Conservation (phyloP, 1,140 invertebrate species). For the Rhyzopertha dominica region DNA sequence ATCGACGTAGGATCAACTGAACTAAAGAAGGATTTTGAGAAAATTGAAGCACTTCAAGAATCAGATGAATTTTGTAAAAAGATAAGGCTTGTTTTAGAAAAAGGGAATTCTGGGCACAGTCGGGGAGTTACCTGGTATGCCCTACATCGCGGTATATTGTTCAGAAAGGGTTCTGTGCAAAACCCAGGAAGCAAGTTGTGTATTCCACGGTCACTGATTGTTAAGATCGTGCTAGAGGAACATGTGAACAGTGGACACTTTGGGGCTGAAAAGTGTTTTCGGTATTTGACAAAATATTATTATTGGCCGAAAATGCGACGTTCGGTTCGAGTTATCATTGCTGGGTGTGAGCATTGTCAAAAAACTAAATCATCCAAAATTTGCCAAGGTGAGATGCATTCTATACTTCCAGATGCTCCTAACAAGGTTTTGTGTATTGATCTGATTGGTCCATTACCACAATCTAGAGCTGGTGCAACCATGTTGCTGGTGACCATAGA, state of each 20-base stretch:
- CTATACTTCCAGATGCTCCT: slow-evolving; percentile 5
- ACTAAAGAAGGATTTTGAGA: background rate
- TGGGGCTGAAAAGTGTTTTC: background rate
- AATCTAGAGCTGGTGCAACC: background rate
- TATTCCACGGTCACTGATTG: background rate
- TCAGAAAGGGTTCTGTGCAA: background rate
- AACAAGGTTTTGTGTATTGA: slow-evolving; percentile 8
- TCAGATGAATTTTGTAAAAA: slow-evolving; percentile 2
- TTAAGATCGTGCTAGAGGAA: background rate
- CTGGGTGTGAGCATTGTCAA: slow-evolving; percentile 8
- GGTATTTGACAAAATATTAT: background rate
- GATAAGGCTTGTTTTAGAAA: background rate
- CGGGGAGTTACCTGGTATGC: background rate
- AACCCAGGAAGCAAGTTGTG: slow-evolving; percentile 3
- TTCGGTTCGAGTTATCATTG: background rate
- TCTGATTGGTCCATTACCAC: slow-evolving; percentile 6
- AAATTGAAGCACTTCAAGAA: background rate
- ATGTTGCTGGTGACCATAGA: slow-evolving; percentile 7
- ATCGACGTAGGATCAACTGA: too few relatives aligned
- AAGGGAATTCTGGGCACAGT: too few relatives aligned
- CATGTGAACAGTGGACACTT: slow-evolving; percentile 12
- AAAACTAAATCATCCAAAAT: slow-evolving; percentile 6
- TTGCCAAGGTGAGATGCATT: background rate
- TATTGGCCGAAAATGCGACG: slow-evolving; percentile 5
- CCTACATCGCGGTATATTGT: slow-evolving; percentile 3